Percentiles rank a stretch among this genome's conserved stretches.
Conservation (phyloP, 1,140 invertebrate genomes). For the Habropoda laboriosa region DNA sequence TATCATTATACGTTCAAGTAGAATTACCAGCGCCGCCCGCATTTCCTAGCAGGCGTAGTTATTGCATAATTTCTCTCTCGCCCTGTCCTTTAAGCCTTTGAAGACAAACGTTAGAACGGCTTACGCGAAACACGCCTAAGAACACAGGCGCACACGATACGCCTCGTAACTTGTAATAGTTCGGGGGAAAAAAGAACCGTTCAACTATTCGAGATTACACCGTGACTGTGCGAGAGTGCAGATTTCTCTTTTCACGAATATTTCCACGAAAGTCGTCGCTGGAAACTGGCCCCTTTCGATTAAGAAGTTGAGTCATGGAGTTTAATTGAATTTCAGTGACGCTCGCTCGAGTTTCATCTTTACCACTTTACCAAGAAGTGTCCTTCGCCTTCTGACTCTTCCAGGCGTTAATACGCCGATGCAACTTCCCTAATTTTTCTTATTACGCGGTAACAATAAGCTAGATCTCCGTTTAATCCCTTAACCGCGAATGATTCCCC, state of each 20-base stretch:
- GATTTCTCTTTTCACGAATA: neutral
- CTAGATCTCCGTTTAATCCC: too few species aligned
- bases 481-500: too few species aligned
- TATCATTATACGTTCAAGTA: constrained; percentile 51
- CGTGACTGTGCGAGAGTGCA: too few species aligned
- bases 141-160: too few species aligned
- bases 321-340: constrained; percentile 19
- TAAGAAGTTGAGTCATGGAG: neutral
- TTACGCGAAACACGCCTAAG: constrained; percentile 9
- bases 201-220: neutral
- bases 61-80: constrained; percentile 47
- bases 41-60: constrained; percentile 50
- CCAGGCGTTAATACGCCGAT: too few species aligned
- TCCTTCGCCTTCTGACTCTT: too few species aligned
- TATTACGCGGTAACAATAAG: too few species aligned
- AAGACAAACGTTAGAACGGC: constrained; percentile 16
- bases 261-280: neutral
- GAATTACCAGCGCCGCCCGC: constrained; percentile 45
- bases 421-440: too few species aligned
- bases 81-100: constrained; percentile 30
- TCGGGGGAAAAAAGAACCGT: neutral
- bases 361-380: too few species aligned
- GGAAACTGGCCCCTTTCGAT: neutral
- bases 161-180: too few species aligned
- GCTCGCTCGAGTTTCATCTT: neutral